Conservation (phyloP, 1,140 invertebrate species). For the Lepidurus apus region DNA sequence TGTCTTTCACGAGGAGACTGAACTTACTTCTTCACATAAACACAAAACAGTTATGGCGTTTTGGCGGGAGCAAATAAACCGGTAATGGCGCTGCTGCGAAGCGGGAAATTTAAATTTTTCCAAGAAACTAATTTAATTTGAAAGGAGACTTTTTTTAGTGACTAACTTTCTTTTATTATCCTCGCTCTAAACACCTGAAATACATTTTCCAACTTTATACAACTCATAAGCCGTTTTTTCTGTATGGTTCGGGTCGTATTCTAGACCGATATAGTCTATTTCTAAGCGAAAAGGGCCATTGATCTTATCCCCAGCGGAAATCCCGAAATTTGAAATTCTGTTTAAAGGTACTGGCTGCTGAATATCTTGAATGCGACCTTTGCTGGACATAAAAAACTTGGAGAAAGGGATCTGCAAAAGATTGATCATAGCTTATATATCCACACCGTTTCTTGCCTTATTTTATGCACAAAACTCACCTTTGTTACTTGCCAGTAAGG, state of each 20-base stretch:
- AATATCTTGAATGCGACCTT: constrained; percentile 80
- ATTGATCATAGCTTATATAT: constrained; percentile 11
- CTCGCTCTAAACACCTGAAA: constrained; percentile 46
- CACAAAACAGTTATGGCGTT: constrained; percentile 14
- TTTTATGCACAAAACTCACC: constrained; percentile 48
- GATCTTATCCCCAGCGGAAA: constrained; percentile 66
- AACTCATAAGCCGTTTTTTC: constrained; percentile 89
- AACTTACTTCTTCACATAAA: neutral
- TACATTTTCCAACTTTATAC: constrained; percentile 64
- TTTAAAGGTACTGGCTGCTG: constrained; percentile 58
- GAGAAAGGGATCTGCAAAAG: constrained; percentile 81
- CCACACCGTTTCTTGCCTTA: constrained; percentile 40
- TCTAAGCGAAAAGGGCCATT: constrained; percentile 82
- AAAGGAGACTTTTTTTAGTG: too few relatives aligned
- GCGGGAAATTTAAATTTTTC: neutral
- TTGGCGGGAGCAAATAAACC: neutral
- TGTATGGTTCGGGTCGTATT: constrained; percentile 64
- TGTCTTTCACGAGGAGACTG: neutral
- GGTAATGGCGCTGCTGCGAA: neutral
- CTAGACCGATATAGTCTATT: constrained; percentile 85
- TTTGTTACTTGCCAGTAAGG: constrained; percentile 91
- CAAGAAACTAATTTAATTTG: too few relatives aligned
- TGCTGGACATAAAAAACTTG: constrained; percentile 76
- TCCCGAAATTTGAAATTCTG: constrained; percentile 66
- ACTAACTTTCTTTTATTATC: neutral